Evolutionary conservation across 2,113 vertebrate genomes (phyloP).

Genomic region (Speoplatyrhinus poulsoni): DNA sequence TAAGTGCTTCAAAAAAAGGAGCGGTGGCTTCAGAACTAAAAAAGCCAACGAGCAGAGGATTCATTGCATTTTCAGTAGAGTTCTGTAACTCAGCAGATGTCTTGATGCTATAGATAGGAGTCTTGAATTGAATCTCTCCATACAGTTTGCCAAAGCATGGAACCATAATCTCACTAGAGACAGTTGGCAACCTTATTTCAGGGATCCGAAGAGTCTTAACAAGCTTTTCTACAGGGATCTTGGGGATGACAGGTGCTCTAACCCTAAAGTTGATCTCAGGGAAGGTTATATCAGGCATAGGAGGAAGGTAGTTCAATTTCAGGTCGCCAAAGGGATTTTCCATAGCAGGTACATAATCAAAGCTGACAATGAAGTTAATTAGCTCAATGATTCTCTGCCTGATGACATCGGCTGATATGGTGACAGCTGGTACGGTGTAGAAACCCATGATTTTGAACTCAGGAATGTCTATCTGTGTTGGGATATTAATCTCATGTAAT

Average conservation of each 20-base stretch:
- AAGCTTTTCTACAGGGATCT: constrained; percentile 72
- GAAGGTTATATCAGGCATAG: constrained; percentile 71
- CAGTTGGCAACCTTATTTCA: constrained; percentile 78
- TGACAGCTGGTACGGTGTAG: constrained; percentile 78
- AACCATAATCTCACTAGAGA: constrained; percentile 75
- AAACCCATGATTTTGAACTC: constrained; percentile 81
- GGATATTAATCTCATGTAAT: constrained; percentile 76
- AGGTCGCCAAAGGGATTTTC: constrained; percentile 79
- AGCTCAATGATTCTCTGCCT: constrained; percentile 78
- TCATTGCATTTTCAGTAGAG: constrained; percentile 66
- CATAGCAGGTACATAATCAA: constrained; percentile 71
- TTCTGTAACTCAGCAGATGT: constrained; percentile 80
- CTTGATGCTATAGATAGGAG: constrained; percentile 81
- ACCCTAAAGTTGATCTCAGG: constrained; percentile 77
- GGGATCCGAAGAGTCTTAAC: constrained; percentile 79
- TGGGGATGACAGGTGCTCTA: constrained; percentile 78
- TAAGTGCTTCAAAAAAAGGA: constrained; percentile 73
- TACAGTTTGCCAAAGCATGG: constrained; percentile 87
- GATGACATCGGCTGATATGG: constrained; percentile 82
- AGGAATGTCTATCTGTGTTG: constrained; percentile 80
- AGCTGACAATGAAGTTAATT: constrained; percentile 79
- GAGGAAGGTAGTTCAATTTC: constrained; percentile 68
- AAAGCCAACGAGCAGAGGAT: constrained; percentile 76
- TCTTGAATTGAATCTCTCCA: constrained; percentile 78
- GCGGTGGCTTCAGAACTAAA: constrained; percentile 78